Evolutionary conservation across 2,888 invertebrate genomes (phyloP), one percentile per base, ranked within the genome.

Genomic region (Acronicta aceris): DNA sequence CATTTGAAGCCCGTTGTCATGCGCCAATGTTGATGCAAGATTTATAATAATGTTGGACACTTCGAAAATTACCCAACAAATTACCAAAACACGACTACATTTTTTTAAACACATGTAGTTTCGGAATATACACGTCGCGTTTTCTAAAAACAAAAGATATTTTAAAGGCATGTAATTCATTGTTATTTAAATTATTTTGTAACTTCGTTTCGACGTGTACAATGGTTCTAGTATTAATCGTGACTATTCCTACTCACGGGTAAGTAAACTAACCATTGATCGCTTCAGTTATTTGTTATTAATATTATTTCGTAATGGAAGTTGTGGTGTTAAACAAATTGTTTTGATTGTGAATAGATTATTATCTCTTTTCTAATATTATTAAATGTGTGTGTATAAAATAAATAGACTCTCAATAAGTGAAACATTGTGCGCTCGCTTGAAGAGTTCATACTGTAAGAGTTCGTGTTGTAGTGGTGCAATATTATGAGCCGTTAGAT

Each of bases 91-190:
- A 30, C 59, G 74, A 10, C 36, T 40, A 43, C 41, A 27, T 49
- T 43, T 78, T 42, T 47, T 70, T 2, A 56, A 70, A n/a, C 12
- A 40, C 0, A 16, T 30, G 56, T 75, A 74, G 55, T 83, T 84
- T 66, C 81, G 74, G 43, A 79, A 79, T 0, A 83, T 53, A 5
- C 78, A 59, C 1, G 74, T 54, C 5, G 69, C 6, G 55, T 77
- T 81, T 71, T 81, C 81, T 9, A 77, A 38, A 33, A 57, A 45
- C 45, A 76, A 43, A 17, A 78, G n/a, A 49, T 65, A 65, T 61
- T 74, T 66, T n/a, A 81, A 41, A 0, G 78, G 64, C 42, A 57
- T 61, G 16, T 72, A 54, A 55, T 70, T 65, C 68, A 79, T 71
- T n/a, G 1, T 36, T n/a, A 25, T 43, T 40, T 25, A 10, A 48